phyloP scores from a whole-genome alignment of 2,797 vertebrate species.

The Protosalanx chinensis region DNA sequence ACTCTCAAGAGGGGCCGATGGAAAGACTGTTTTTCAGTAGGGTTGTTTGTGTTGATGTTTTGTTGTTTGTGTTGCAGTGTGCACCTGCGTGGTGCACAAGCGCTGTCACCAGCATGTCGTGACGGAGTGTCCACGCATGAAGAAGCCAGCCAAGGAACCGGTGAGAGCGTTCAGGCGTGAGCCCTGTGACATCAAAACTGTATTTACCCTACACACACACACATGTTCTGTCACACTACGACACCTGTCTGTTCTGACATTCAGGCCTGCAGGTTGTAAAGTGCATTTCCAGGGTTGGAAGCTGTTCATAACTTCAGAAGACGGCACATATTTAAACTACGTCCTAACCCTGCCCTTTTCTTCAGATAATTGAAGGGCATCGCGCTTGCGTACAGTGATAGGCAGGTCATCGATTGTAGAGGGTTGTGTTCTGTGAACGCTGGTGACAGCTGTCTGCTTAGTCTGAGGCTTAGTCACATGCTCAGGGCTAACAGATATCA shows the following conservation, averaged over 20 bases:
- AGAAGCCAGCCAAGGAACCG: constrained; percentile 80
- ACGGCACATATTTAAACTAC: not conserved
- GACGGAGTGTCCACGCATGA: constrained; percentile 91
- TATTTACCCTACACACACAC: not conserved
- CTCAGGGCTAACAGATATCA: constrained; percentile 32
- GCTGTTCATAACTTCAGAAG: not conserved
- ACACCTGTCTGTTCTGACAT: too few relatives aligned
- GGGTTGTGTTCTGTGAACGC: not conserved
- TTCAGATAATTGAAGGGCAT: not conserved
- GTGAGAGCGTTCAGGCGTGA: constrained; percentile 56
- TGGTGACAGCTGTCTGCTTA: not conserved
- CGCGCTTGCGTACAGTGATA: too few relatives aligned
- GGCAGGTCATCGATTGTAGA: not conserved
- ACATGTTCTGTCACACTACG: not conserved
- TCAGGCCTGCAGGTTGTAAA: too few relatives aligned
- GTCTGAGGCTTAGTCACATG: not conserved
- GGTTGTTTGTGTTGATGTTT: not conserved
- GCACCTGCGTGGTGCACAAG: constrained; percentile 97
- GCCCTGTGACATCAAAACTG: too few relatives aligned
- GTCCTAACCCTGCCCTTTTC: not conserved
- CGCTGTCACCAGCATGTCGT: constrained; percentile 94
- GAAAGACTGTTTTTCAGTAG: not conserved
- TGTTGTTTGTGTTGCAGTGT: constrained; percentile 70
- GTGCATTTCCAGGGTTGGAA: not conserved
- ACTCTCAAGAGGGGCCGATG: not conserved